phyloP scores from a whole-genome alignment of 2,113 vertebrate species.

The Centropus unirufus region DNA sequence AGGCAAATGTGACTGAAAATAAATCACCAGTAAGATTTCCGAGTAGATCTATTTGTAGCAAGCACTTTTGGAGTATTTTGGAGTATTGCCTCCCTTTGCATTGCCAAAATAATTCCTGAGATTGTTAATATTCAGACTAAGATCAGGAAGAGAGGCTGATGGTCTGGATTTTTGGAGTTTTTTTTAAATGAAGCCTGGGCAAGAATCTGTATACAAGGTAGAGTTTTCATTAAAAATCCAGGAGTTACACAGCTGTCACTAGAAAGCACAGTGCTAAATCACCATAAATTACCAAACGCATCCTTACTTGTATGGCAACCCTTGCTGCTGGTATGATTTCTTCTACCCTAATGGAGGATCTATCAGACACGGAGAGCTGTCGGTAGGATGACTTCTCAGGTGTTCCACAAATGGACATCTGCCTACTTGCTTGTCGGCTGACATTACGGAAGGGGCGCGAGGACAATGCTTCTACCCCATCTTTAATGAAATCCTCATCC shows the following conservation, averaged over 20 bases:
- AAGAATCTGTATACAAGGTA: neutral
- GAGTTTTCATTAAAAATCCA: neutral
- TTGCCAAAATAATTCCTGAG: neutral
- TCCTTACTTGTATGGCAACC: constrained; percentile 93
- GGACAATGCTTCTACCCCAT: constrained; percentile 90
- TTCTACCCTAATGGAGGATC: constrained; percentile 96
- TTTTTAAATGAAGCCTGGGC: neutral
- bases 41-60: neutral
- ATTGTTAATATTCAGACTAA: neutral
- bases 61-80: neutral
- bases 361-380: constrained; percentile 94
- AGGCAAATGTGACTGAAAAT: neutral
- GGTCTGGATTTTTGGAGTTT: neutral
- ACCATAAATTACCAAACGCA: neutral
- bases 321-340: constrained; percentile 97
- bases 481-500: constrained; percentile 91
- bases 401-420: constrained; percentile 94
- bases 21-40: neutral
- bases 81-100: neutral
- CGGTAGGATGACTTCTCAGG: constrained; percentile 95
- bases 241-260: neutral
- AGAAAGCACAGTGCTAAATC: fast-evolving
- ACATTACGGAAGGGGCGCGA: constrained; percentile 95
- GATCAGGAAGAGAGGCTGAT: neutral
- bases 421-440: constrained; percentile 85